Evolutionary conservation across 92 coral and sea anemone genomes (phyloP), one percentile per base, ranked within the genome.

Genomic region (Montipora capitata): DNA sequence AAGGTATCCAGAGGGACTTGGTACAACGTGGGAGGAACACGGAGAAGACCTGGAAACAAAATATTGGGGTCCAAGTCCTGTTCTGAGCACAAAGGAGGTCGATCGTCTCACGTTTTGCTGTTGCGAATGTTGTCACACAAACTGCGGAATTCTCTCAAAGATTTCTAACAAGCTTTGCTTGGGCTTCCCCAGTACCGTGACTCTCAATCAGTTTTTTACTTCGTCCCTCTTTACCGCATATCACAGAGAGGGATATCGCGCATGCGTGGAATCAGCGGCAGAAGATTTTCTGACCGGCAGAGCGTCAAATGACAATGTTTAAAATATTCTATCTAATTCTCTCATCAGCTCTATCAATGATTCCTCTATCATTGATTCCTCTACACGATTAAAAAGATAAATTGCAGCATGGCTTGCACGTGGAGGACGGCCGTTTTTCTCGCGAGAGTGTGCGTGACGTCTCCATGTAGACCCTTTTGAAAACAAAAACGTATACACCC

Each of bases 221-320:
- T 91, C 98, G 0, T 84, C 88, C 14, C 84, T 88, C 86, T 95
- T 91, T 43, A 91, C 98, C 54, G 94, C 92, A 3, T 95, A 95
- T 79, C 98, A 95, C 90, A 89, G 98, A 35, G 98, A 95, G 69
- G 98, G 98, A 49, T 95, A 95, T 59, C 94, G 98, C 51, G 94
- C 95, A 67, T 94, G 94, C 89, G 88, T 95, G 17, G 95, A 95
- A 44, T 91, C 95, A 41, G 93, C 92, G 42, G 93, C 92, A 10
- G 97, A 94, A 35, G 82, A 81, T 27, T 94, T 94, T 69, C 77
- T 94, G 44, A 68, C 90, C 0, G 81, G 8, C 20, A 17, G 45
- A 20, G 62, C 4, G 38, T 39, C 70, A 14, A 54, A 11, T 41
- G n/a, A 72, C 27, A 67, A 70, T 64, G 79, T 7, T 72, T 43